phyloP scores from a whole-genome alignment of 2,888 invertebrate genomes.

The Drosophila nigricruria region DNA sequence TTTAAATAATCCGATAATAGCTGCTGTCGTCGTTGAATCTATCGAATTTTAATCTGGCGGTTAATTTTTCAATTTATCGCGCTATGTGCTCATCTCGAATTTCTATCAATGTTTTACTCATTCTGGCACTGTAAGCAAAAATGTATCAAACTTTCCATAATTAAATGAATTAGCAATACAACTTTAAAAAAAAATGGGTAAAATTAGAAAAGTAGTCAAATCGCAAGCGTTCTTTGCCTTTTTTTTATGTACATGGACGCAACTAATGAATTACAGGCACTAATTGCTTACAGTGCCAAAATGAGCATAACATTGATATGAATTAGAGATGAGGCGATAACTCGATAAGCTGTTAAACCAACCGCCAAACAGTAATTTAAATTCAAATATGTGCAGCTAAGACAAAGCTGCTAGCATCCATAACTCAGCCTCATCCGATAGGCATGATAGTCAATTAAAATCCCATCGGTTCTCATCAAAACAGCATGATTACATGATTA shows the following conservation, averaged over 20 bases:
- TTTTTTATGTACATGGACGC: too few relatives aligned
- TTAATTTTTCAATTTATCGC: neutral
- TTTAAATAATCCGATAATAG: too few relatives aligned
- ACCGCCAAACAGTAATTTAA: neutral
- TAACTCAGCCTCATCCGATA: too few relatives aligned
- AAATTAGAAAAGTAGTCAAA: too few relatives aligned
- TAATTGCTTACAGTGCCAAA: neutral
- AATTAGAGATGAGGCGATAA: neutral
- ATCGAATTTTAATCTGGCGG: too few relatives aligned
- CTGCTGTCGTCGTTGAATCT: too few relatives aligned
- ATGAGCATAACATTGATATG: neutral
- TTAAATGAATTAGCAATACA: neutral
- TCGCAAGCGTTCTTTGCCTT: too few relatives aligned
- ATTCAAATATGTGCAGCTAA: neutral
- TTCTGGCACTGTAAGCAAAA: neutral
- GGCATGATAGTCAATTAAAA: neutral
- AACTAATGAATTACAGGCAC: too few relatives aligned
- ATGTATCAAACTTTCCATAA: neutral
- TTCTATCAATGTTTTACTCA: neutral
- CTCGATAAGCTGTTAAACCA: neutral
- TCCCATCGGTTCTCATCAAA: neutral
- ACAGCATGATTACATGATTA: conserved; percentile 45
- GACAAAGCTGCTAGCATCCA: neutral
- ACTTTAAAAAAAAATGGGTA: too few relatives aligned
- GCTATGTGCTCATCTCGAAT: neutral